phyloP scores from a whole-genome alignment of 2,113 vertebrate genomes.

The Sclerurus mexicanus region DNA sequence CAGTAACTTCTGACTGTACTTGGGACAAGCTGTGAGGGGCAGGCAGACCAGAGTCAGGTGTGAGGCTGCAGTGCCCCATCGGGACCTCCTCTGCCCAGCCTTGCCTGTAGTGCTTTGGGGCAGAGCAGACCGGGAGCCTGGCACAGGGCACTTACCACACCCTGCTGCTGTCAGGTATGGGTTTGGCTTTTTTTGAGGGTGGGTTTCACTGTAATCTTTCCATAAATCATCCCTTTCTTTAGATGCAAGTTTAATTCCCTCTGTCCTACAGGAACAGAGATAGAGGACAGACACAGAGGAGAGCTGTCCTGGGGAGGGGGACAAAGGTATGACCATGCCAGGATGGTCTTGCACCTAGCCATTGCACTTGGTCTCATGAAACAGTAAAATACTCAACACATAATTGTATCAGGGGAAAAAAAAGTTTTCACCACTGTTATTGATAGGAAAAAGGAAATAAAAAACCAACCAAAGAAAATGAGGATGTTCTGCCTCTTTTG shows the following conservation, averaged over 20 bases:
- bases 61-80: background rate
- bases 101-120: accelerated
- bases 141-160: background rate
- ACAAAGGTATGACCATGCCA: background rate
- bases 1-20: background rate
- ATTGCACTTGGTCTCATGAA: background rate
- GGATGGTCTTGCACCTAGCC: background rate
- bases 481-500: background rate
- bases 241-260: background rate
- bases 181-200: background rate
- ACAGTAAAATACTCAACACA: background rate
- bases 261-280: background rate
- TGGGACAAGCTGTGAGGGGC: accelerated
- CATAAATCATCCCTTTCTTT: background rate
- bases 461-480: background rate
- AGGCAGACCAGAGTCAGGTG: background rate
- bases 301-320: accelerated
- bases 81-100: background rate
- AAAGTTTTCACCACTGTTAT: background rate
- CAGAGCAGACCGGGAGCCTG: background rate
- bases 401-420: background rate
- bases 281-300: background rate
- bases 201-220: background rate
- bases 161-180: accelerated
- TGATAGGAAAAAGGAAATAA: background rate